phyloP scores from a whole-genome alignment of 2,888 invertebrate genomes.

The Eupithecia tripunctaria region DNA sequence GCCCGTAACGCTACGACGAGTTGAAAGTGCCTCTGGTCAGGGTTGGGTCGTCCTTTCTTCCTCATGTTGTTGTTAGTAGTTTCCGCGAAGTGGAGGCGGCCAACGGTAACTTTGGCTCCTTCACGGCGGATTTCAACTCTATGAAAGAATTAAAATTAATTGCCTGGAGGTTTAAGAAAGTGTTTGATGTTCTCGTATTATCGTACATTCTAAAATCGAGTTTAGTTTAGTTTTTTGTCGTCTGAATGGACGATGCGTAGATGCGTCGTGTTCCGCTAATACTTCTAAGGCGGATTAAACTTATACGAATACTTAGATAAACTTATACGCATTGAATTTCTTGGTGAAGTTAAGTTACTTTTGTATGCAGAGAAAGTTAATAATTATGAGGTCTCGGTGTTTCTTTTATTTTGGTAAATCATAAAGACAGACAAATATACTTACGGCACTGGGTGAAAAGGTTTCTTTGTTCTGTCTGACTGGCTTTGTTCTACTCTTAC shows the following conservation, averaged over 20 bases:
- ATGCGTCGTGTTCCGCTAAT: no score
- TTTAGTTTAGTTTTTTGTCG: no score
- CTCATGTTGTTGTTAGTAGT: conserved; percentile 99
- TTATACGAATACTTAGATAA: no score
- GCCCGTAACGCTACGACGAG: conserved; percentile 97
- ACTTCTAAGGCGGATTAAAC: no score
- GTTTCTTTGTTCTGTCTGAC: conserved; percentile 98
- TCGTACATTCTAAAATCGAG: no score
- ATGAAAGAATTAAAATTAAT: conserved; percentile 29
- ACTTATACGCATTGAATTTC: no score
- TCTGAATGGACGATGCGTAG: no score
- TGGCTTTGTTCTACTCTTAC: conserved; percentile 99
- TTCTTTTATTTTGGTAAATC: not conserved
- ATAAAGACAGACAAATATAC: conserved; percentile 53
- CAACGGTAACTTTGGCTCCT: conserved; percentile 97
- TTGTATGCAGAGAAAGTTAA: no score
- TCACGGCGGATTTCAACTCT: conserved; percentile 94
- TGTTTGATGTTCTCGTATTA: no score
- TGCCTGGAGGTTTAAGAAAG: not conserved
- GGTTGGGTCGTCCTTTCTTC: conserved; percentile 99
- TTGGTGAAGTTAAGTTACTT: no score
- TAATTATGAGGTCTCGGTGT: not conserved
- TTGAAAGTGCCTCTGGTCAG: conserved; percentile 98
- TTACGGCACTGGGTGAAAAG: conserved; percentile 98
- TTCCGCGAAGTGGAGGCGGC: conserved; percentile 98